Conservation (phyloP, 2,113 vertebrate species). For the Macaca mulatta region DNA sequence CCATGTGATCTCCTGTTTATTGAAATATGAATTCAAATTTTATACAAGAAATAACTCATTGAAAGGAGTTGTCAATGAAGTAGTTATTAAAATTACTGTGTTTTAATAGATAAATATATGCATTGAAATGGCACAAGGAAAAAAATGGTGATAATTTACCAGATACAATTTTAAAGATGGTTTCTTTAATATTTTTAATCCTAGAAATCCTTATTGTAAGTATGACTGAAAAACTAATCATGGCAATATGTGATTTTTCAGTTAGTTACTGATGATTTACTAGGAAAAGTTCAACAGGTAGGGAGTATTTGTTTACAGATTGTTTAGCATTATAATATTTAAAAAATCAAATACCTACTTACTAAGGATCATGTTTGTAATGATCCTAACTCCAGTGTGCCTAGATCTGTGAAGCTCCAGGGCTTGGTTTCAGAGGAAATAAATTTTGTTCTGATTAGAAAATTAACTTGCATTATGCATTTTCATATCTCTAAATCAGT, state of each 20-base stretch:
- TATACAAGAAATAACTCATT: not conserved
- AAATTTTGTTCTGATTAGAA: constrained; percentile 28
- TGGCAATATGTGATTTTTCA: not conserved
- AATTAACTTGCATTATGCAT: not conserved
- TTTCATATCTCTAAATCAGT: constrained; percentile 17
- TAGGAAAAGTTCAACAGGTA: not conserved
- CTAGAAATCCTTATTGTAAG: not conserved
- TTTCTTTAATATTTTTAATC: constrained; percentile 21
- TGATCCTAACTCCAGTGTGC: not conserved
- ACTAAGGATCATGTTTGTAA: not conserved
- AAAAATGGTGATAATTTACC: not conserved
- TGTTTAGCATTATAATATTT: not conserved
- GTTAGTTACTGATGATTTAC: constrained; percentile 19
- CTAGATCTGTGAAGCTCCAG: not conserved
- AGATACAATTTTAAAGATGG: constrained; percentile 19
- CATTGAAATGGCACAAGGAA: not conserved
- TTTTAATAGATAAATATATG: not conserved
- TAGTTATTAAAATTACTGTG: constrained; percentile 14
- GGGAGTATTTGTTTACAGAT: not conserved
- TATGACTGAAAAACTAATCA: not conserved
- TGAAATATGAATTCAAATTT: constrained; percentile 45
- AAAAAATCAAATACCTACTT: not conserved
- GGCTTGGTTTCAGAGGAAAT: not conserved
- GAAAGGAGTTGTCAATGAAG: not conserved
- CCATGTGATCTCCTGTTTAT: not conserved